These are phyloP conservation scores for Spongilla lacustris DNA, from an alignment of 37 sponge, comb jelly and placozoan genomes.

Conservation along the genomic window DNA sequence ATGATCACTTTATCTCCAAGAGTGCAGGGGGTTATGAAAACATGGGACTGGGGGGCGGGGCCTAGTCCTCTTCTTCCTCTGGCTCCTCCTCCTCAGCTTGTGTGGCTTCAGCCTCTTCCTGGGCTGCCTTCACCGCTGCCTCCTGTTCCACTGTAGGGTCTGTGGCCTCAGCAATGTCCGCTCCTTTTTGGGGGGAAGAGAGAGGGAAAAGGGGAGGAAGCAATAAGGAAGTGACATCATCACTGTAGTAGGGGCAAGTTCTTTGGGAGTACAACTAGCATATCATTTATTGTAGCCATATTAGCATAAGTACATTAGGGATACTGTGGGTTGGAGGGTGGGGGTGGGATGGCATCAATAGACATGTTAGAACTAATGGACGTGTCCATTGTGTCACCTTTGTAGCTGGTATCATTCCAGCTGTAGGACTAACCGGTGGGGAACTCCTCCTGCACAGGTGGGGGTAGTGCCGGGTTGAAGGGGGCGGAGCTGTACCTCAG, in stretches of 20 bases:
- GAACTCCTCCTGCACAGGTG: slow-evolving; percentile 90
- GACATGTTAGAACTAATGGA: no score
- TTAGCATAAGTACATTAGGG: no score
- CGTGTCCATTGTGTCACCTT: no score
- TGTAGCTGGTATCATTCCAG: background rate
- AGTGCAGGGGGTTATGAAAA: no score
- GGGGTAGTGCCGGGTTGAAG: slow-evolving; percentile 93
- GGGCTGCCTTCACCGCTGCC: slow-evolving; percentile 77
- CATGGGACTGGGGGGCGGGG: no score
- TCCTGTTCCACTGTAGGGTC: slow-evolving; percentile 97
- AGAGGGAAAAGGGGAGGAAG: background rate
- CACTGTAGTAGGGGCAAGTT: background rate
- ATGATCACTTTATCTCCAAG: no score
- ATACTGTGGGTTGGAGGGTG: no score
- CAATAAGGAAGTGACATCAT: background rate
- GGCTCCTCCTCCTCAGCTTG: slow-evolving; percentile 93
- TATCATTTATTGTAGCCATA: no score
- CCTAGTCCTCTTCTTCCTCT: slow-evolving; percentile 94
- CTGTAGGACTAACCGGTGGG: slow-evolving; percentile 49
- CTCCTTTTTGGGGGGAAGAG: background rate
- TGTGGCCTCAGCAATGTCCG: slow-evolving; percentile 84
- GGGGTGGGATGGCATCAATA: no score
- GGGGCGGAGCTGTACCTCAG: slow-evolving; percentile 89
- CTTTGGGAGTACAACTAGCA: no score
- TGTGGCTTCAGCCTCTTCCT: slow-evolving; percentile 78